These are phyloP conservation scores for Pyrrhia umbra DNA, from an alignment of 2,888 invertebrate species.

Conservation along the genomic window DNA sequence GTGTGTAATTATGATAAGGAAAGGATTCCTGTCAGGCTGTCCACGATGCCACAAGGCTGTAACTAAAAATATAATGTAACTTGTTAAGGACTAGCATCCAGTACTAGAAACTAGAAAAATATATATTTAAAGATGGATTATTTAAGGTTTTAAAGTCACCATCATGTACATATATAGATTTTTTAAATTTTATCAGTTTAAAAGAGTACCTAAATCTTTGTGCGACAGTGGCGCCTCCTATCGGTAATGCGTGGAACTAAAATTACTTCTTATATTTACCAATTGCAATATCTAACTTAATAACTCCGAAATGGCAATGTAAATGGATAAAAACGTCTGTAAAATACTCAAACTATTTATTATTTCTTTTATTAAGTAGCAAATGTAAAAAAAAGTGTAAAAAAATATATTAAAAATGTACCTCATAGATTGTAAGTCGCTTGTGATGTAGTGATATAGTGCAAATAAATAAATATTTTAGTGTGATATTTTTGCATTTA, in stretches of 20 bases:
- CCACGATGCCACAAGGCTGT: no score
- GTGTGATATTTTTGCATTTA: slow-evolving; percentile 26
- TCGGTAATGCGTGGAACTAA: slow-evolving; percentile 18
- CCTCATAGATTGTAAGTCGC: slow-evolving; percentile 62
- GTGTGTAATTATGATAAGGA: neutral
- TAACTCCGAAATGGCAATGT: slow-evolving; percentile 39
- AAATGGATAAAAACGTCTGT: slow-evolving; percentile 58
- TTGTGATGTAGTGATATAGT: slow-evolving; percentile 63
- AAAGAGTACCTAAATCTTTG: no score
- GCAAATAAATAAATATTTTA: slow-evolving; percentile 56
- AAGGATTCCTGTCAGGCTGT: no score
- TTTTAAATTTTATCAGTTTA: no score
- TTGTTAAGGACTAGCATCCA: no score
- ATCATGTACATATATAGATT: no score
- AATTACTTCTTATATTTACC: slow-evolving; percentile 36
- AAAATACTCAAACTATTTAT: slow-evolving; percentile 73
- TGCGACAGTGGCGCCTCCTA: slow-evolving; percentile 15
- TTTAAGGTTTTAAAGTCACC: no score
- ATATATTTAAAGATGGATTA: no score
- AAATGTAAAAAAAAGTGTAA: slow-evolving; percentile 68
- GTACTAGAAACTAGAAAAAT: no score
- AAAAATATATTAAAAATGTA: slow-evolving; percentile 64
- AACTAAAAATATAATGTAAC: no score
- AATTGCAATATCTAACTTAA: neutral
- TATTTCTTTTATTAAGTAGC: slow-evolving; percentile 68